phyloP scores from a whole-genome alignment of 2,113 vertebrate species.

The Brienomyrus longianalis region DNA sequence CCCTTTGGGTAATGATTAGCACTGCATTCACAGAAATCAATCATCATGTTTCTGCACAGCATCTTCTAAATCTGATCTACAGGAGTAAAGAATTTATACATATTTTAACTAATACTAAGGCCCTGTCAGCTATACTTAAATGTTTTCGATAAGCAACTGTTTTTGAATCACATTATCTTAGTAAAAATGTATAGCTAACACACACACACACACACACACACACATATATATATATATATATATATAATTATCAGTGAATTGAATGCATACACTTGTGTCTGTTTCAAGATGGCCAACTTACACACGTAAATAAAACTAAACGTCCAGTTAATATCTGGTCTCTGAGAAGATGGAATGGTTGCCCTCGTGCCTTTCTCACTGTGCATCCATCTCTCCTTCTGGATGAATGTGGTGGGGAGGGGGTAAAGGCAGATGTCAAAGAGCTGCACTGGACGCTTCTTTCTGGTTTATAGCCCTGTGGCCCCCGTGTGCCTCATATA shows the following conservation, averaged over 20 bases:
- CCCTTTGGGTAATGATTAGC: neutral
- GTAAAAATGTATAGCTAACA: neutral
- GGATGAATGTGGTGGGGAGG: slow-evolving; percentile 19
- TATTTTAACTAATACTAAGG: neutral
- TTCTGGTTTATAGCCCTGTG: neutral
- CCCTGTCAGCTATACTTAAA: neutral
- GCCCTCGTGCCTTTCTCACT: neutral
- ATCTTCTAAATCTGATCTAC: neutral
- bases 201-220: too few relatives aligned
- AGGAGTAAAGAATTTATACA: neutral
- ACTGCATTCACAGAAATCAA: neutral
- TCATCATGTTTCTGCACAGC: neutral
- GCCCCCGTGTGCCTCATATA: too few relatives aligned
- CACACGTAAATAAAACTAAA: neutral
- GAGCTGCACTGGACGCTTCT: slow-evolving; percentile 57
- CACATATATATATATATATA: neutral
- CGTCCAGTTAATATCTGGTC: neutral
- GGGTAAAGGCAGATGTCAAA: slow-evolving; percentile 59
- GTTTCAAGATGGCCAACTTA: neutral
- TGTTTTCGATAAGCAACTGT: neutral
- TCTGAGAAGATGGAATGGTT: neutral
- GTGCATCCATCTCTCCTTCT: neutral
- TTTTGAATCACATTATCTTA: neutral
- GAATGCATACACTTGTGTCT: neutral
- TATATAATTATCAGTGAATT: neutral